These are phyloP conservation scores for Dipodomys spectabilis DNA, from an alignment of 2,113 vertebrate species.

Conservation along the genomic window DNA sequence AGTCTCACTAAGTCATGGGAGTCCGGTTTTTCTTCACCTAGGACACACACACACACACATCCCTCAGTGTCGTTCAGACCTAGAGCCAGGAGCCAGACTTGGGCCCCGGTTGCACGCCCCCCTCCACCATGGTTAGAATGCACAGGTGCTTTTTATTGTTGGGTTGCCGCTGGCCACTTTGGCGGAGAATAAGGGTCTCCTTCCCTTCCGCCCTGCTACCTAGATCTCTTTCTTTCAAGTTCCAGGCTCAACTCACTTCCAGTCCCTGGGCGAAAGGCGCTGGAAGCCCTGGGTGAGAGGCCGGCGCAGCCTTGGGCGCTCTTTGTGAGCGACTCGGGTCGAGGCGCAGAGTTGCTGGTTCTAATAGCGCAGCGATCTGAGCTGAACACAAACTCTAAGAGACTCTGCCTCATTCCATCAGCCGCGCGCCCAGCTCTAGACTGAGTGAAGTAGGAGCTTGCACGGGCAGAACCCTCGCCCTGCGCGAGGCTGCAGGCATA, in stretches of 20 bases:
- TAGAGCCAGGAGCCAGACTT: conserved; percentile 8
- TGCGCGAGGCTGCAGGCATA: background rate
- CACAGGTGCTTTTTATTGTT: background rate
- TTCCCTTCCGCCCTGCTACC: background rate
- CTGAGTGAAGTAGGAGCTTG: background rate
- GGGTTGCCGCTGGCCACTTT: background rate
- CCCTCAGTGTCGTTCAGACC: conserved; percentile 1
- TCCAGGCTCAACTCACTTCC: background rate
- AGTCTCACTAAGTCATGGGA: conserved; percentile 21
- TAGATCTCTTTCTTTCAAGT: background rate
- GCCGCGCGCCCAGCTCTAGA: background rate
- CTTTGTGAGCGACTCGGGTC: background rate
- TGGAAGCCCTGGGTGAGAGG: background rate
- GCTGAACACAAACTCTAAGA: conserved; percentile 63
- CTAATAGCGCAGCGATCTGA: conserved; percentile 19
- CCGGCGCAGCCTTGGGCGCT: background rate
- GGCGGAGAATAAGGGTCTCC: background rate
- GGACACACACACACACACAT: background rate
- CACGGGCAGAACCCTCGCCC: background rate
- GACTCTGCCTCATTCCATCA: conserved; percentile 16
- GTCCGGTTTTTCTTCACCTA: conserved; percentile 52
- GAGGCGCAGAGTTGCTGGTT: background rate
- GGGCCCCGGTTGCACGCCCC: background rate
- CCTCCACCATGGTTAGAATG: background rate
- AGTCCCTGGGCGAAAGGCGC: background rate